phyloP scores from a whole-genome alignment of 2,797 vertebrate species.

The Chrosomus eos region DNA sequence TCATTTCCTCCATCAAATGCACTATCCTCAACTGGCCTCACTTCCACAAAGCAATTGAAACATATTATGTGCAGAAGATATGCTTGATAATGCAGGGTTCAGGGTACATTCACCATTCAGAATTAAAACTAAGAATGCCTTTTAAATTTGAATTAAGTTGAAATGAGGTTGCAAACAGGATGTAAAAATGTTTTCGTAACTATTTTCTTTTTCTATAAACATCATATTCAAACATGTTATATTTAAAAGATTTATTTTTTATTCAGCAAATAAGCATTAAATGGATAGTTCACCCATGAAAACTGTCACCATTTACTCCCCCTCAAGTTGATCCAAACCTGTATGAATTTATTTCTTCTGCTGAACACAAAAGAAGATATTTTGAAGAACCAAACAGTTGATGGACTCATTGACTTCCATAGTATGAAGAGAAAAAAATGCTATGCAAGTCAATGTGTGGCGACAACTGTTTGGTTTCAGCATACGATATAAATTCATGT shows the following conservation, averaged over 20 bases:
- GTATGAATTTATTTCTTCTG: background rate
- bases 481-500: background rate
- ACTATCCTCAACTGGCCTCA: conserved; percentile 41
- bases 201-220: background rate
- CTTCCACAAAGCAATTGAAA: conserved; percentile 64
- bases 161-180: background rate
- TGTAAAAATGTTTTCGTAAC: background rate
- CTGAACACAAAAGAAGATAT: background rate
- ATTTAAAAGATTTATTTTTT: background rate
- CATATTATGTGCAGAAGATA: conserved; percentile 46
- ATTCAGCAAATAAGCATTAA: background rate
- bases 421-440: too few relatives aligned
- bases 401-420: too few relatives aligned
- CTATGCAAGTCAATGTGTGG: too few relatives aligned
- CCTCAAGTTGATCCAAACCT: background rate
- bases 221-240: background rate
- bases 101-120: background rate
- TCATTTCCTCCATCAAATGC: conserved; percentile 1
- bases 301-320: background rate
- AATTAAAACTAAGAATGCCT: background rate
- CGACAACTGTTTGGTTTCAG: background rate
- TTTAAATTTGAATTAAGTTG: background rate
- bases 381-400: background rate
- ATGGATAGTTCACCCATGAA: background rate
- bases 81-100: background rate